phyloP scores from a whole-genome alignment of 2,113 vertebrate species.

The Prunella himalayana region DNA sequence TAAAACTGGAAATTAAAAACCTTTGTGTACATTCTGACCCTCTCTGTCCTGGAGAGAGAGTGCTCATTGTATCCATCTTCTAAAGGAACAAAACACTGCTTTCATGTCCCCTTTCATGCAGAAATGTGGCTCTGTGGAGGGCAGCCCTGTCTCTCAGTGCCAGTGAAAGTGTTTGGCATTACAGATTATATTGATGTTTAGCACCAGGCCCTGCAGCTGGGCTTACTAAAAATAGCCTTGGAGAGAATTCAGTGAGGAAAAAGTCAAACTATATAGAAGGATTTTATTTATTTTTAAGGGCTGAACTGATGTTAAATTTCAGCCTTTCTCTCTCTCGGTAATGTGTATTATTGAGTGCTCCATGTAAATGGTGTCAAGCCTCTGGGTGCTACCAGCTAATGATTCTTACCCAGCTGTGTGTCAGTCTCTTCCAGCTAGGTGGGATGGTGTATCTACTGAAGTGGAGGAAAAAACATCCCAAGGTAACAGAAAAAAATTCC shows the following conservation, averaged over 20 bases:
- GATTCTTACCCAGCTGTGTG: not conserved
- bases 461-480: not conserved
- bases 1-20: not conserved
- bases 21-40: not conserved
- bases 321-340: not conserved
- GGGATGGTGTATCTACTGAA: not conserved
- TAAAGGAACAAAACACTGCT: not conserved
- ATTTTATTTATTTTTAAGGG: not conserved
- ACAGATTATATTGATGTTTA: not conserved
- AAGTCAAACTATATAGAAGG: not conserved
- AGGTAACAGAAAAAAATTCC: not conserved
- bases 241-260: not conserved
- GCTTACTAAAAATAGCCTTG: not conserved
- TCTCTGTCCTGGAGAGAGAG: not conserved
- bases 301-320: not conserved
- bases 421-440: not conserved
- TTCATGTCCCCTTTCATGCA: not conserved
- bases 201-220: not conserved
- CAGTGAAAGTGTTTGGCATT: not conserved
- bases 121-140: not conserved
- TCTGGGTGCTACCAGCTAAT: not conserved
- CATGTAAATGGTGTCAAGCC: not conserved
- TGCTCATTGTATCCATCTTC: not conserved
- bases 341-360: not conserved
- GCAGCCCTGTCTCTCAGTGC: not conserved